Percentiles rank a stretch among this genome's conserved stretches.
Evolutionary conservation across 2,888 invertebrate genomes (phyloP).

Genomic region (Philonicus albiceps): DNA sequence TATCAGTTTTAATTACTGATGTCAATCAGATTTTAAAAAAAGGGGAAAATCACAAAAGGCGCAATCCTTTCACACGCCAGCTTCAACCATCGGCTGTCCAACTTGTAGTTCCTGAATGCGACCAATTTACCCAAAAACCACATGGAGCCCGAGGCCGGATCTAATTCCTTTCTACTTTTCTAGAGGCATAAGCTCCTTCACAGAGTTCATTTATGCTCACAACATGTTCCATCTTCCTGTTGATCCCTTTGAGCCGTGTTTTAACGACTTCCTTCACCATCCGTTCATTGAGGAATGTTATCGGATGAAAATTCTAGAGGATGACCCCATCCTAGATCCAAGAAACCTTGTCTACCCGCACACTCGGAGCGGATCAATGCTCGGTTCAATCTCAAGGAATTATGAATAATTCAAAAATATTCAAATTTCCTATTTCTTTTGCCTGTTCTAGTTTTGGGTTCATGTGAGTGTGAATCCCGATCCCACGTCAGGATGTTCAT

Average conservation of each 20-base stretch:
- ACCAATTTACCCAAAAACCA: background rate
- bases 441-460: background rate
- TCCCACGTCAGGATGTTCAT: background rate
- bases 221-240: background rate
- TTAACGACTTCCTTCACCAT: background rate
- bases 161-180: background rate
- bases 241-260: slow-evolving; percentile 2
- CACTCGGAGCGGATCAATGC: background rate
- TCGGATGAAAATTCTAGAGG: background rate
- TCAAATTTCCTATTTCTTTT: background rate
- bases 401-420: slow-evolving; percentile 18
- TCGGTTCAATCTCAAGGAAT: background rate
- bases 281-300: background rate
- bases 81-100: background rate
- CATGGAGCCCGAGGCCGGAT: background rate
- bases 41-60: background rate
- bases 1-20: background rate
- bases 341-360: background rate
- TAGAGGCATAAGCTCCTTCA: background rate
- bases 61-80: background rate
- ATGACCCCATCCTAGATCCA: background rate
- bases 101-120: background rate
- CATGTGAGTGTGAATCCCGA: background rate
- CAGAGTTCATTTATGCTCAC: background rate
- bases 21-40: background rate